A percentile compares a stretch with the other conserved stretches of the same genome.
These are phyloP conservation scores for Empis livida DNA, from an alignment of 2,888 invertebrate species.

Conservation along the genomic window DNA sequence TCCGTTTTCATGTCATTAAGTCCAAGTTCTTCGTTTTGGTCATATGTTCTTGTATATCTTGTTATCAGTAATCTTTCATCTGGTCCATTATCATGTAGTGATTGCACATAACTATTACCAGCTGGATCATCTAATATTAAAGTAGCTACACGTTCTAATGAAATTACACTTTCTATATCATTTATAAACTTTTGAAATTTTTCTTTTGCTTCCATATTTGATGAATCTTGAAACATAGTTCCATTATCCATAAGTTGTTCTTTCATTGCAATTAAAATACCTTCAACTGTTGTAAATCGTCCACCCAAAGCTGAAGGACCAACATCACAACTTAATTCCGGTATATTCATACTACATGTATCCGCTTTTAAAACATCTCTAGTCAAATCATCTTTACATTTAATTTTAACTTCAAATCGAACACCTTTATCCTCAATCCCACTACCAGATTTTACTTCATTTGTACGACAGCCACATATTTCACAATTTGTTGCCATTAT, in stretches of 20 bases:
- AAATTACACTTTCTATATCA: conserved; percentile 53
- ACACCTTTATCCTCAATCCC: conserved; percentile 76
- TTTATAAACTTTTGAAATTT: conserved; percentile 51
- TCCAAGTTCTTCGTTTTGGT: conserved; percentile 93
- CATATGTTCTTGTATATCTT: conserved; percentile 68
- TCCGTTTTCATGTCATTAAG: conserved; percentile 94
- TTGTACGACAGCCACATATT: conserved; percentile 78
- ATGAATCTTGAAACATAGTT: conserved; percentile 60
- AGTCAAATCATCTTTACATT: conserved; percentile 61
- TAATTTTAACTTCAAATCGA: conserved; percentile 60
- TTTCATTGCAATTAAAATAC: conserved; percentile 63
- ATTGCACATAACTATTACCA: conserved; percentile 93
- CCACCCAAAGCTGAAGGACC: conserved; percentile 79
- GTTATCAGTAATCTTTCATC: conserved; percentile 63
- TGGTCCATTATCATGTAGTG: conserved; percentile 51
- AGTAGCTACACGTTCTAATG: conserved; percentile 50
- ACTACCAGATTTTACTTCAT: conserved; percentile 90
- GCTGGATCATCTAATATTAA: conserved; percentile 90
- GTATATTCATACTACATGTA: conserved; percentile 63
- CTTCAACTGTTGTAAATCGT: conserved; percentile 92
- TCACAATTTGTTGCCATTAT: conserved; percentile 96
- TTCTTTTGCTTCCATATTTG: conserved; percentile 40
- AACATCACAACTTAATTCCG: conserved; percentile 78
- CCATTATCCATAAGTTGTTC: conserved; percentile 58
- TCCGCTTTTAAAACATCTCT: conserved; percentile 94